Evolutionary conservation across 2,888 invertebrate species (phyloP), one percentile per base, ranked within the genome.

Genomic region (Pollenia labialis): DNA sequence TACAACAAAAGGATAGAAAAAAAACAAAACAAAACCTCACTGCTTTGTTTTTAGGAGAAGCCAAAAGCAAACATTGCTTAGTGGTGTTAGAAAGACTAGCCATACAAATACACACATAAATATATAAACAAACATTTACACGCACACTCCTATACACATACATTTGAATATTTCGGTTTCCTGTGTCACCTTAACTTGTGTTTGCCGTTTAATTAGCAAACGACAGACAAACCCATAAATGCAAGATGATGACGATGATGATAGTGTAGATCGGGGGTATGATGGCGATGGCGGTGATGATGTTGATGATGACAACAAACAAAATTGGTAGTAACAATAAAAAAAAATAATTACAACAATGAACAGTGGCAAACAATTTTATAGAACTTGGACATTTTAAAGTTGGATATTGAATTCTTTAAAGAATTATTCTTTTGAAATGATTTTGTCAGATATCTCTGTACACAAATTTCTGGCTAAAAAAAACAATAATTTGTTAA

Each of bases 151-250:
- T 48, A 62, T 18, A 60, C 6, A 11, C 12, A 23, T 16, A 32
- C 32, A 60, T 64, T 56, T 48, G 75, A 72, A 76, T 69, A 69
- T 75, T 58, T 23, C 52, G 87, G 87, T 81, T 66, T 87, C 84
- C 81, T 72, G 87, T 87, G 77, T 87, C 87, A 87, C 87, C 87
- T 84, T 74, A 87, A 84, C 87, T 87, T 77, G 74, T 81, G 84
- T 84, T 84, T 87, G 87, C 84, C 84, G 87, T 87, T 87, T 87
- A 87, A 87, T 87, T 87, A 87, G 84, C 81, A 81, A 77, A 74
- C 72, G 68, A 84, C 81, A 87, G 84, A 84, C 72, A 77, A 87
- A 77, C 48, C 77, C 81, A 81, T 84, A 84, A 87, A 87, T 84
- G 60, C 71, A 76, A 68, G 40, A 74, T 80, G 83, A 83, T 82